Base-by-base conservation (phyloP, 2,888 invertebrate species). In the Pterobdella sp. region DNA sequence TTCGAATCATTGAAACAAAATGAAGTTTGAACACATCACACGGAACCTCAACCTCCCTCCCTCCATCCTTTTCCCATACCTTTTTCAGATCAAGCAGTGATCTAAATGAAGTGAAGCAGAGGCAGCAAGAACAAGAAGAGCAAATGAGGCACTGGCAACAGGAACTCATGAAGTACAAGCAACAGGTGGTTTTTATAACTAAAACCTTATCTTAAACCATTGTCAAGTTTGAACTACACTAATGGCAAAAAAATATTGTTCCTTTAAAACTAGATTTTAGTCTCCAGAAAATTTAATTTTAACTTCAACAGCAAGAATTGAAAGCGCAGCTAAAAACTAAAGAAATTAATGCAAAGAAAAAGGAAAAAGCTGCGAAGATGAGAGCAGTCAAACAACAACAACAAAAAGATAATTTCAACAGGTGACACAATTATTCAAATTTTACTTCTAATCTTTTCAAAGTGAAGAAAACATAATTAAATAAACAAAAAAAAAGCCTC, bases 351-450 rank as follows among this genome's bases (percentile, higher is more conserved):
- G 60, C 60, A n/a, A n/a, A 63, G 36, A 71, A 60, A 22, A 71
- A 71, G 63, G 52, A 71, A 32, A 56, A 52, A 32, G 52, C 52
- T 2, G 31, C 52, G 35, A 71, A 56, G 26, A 36, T 32, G 32
- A 56, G 71, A 63, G 71, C 31, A 26, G 71, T 26, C 32, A 71
- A 71, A 36, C 56, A 71, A 36, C 52, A 63, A 52, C 35, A 32
- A 18, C 71, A 71, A 14, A 71, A 37, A 63, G 60, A 71, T 32
- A 71, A 71, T 36, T n/a, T 56, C 22, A 52, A 63, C 29, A 71
- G 36, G 71, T 71, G 14, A 35, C 34, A 49, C 26, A 26, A 7
- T 7, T 42, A 14, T 42, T 42, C 10, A 42, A 42, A 22, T 42
- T 42, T 42, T 22, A 42, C n/a, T n/a, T n/a, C n/a, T n/a, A n/a